phyloP scores from a whole-genome alignment of 2,888 invertebrate species.

The Zygaena filipendulae region DNA sequence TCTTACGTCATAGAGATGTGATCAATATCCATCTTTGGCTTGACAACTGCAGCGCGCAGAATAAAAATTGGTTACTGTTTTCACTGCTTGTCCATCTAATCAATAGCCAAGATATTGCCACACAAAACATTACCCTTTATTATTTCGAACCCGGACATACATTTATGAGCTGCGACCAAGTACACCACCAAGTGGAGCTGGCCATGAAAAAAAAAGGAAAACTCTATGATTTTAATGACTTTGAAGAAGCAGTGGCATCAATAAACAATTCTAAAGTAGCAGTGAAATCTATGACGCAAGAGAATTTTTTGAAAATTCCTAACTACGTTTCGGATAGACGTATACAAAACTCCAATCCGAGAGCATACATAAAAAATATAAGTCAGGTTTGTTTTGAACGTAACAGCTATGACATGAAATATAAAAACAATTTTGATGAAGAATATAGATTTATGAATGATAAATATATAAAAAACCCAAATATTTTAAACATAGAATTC shows the following conservation, averaged over 20 bases:
- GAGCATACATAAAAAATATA: conserved; percentile 19
- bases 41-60: conserved; percentile 19
- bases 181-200: conserved; percentile 18
- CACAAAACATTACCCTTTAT: conserved; percentile 12
- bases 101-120: conserved; percentile 15
- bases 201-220: conserved; percentile 17
- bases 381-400: conserved; percentile 15
- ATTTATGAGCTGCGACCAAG: conserved; percentile 19
- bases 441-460: conserved; percentile 16
- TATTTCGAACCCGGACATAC: conserved; percentile 20
- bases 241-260: conserved; percentile 15
- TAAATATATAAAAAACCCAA: conserved; percentile 16
- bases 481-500: conserved; percentile 7
- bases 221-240: conserved; percentile 17
- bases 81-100: conserved; percentile 16
- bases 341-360: conserved; percentile 17
- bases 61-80: conserved; percentile 19
- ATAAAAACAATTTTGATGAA: conserved; percentile 17
- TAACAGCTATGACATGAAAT: conserved; percentile 12
- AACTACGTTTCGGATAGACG: conserved; percentile 18
- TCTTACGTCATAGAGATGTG: conserved; percentile 12
- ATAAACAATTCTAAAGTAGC: conserved; percentile 14
- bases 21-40: conserved; percentile 13
- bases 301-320: conserved; percentile 16
- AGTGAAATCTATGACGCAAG: conserved; percentile 11